These are phyloP conservation scores for Cylindroiulus punctatus DNA, from an alignment of 2,888 invertebrate genomes.

Conservation along the genomic window DNA sequence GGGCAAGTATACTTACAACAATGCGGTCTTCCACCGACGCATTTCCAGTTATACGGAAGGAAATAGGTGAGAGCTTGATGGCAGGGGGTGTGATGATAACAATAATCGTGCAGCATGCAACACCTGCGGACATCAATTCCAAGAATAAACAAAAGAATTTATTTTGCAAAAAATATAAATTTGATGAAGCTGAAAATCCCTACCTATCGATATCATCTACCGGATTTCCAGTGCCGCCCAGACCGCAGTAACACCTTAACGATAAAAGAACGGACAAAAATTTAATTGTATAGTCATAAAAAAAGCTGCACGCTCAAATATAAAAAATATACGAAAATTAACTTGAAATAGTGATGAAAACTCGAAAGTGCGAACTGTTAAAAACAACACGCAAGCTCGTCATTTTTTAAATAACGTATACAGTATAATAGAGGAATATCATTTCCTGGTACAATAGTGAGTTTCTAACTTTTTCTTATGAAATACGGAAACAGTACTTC, in stretches of 20 bases:
- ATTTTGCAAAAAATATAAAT: background rate
- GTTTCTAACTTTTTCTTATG: too few species aligned
- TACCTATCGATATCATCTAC: slow-evolving; percentile 85
- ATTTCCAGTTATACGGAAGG: slow-evolving; percentile 88
- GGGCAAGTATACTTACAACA: slow-evolving; percentile 72
- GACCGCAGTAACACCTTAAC: slow-evolving; percentile 81
- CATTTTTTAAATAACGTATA: too few species aligned
- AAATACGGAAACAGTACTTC: too few species aligned
- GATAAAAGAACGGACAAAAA: background rate
- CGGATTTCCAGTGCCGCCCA: slow-evolving; percentile 80
- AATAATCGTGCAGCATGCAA: slow-evolving; percentile 86
- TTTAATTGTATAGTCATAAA: too few species aligned
- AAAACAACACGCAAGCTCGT: too few species aligned
- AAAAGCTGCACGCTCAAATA: too few species aligned
- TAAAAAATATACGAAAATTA: too few species aligned
- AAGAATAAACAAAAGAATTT: slow-evolving; percentile 10
- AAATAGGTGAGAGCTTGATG: slow-evolving; percentile 84
- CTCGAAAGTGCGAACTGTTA: too few species aligned
- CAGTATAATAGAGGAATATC: too few species aligned
- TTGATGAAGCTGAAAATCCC: slow-evolving; percentile 57
- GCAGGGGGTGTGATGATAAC: slow-evolving; percentile 82
- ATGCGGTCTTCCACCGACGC: slow-evolving; percentile 78
- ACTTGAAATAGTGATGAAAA: too few species aligned
- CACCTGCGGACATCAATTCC: slow-evolving; percentile 71
- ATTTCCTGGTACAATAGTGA: too few species aligned